Conservation (phyloP, 2,113 vertebrate species). For the Ammodytes dubius region DNA sequence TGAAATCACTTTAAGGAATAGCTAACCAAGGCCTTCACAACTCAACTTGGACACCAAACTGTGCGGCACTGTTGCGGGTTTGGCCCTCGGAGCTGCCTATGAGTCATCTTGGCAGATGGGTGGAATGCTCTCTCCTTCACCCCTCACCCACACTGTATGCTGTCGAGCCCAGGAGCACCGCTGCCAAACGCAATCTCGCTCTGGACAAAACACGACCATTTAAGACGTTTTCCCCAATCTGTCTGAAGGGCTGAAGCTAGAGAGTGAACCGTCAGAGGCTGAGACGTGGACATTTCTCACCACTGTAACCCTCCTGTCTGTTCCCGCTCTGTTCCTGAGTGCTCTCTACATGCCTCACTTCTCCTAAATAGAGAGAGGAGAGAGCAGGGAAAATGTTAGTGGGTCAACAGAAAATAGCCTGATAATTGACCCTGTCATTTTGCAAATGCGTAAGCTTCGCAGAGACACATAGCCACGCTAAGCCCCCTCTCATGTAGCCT, state of each 20-base stretch:
- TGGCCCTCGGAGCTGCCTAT: conserved; percentile 19
- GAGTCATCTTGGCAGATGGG: conserved; percentile 66
- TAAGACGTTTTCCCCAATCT: conserved; percentile 19
- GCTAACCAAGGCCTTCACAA: conserved; percentile 8
- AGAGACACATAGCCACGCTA: conserved; percentile 46
- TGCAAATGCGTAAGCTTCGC: conserved; percentile 56
- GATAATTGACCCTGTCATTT: conserved; percentile 77
- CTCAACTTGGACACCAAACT: conserved; percentile 12
- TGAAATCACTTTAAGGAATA: conserved; percentile 9
- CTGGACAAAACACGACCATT: conserved; percentile 26
- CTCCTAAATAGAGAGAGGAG: conserved; percentile 52
- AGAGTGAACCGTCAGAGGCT: conserved; percentile 8
- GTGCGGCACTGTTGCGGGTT: conserved; percentile 32
- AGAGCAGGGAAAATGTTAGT: conserved; percentile 44
- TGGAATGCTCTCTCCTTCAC: conserved; percentile 26
- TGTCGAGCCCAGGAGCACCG: conserved; percentile 17
- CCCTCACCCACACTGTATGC: conserved; percentile 23
- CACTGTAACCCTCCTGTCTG: not conserved
- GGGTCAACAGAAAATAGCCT: conserved; percentile 79
- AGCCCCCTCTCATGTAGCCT: conserved; percentile 61
- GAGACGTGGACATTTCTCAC: conserved; percentile 40
- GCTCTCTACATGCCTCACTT: conserved; percentile 33
- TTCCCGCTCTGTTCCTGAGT: not conserved
- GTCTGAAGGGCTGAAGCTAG: not conserved
- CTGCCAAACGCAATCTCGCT: conserved; percentile 32